phyloP scores from a whole-genome alignment of 2,797 vertebrate genomes.

The Margarornis squamiger region DNA sequence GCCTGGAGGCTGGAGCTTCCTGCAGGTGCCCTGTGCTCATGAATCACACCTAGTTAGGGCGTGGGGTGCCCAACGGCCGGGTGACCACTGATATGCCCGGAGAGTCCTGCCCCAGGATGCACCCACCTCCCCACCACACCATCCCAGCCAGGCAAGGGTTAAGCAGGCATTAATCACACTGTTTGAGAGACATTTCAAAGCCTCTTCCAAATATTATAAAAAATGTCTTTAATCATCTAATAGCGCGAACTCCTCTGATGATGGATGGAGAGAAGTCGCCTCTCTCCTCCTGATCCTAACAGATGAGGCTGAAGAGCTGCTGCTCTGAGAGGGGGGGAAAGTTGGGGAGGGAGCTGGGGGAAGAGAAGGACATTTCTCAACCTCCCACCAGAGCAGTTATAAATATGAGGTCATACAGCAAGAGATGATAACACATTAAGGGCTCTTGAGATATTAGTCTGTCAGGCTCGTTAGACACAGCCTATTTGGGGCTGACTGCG shows the following conservation, averaged over 20 bases:
- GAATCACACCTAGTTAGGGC: conserved; percentile 73
- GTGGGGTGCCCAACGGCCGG: conserved; percentile 2
- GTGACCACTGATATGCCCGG: fast-evolving
- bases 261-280: conserved; percentile 67
- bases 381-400: conserved; percentile 71
- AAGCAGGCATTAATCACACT: conserved; percentile 77
- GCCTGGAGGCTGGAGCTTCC: conserved; percentile 54
- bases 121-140: background rate
- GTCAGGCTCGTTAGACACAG: conserved; percentile 75
- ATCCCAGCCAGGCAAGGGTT: conserved; percentile 58
- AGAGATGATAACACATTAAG: conserved; percentile 77
- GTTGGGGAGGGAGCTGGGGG: background rate
- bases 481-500: conserved; percentile 75
- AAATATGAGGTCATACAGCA: conserved; percentile 77
- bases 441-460: conserved; percentile 78
- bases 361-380: conserved; percentile 71
- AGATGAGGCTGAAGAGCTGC: conserved; percentile 64
- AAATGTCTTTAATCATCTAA: conserved; percentile 77
- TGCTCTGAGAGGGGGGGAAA: background rate
- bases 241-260: conserved; percentile 57
- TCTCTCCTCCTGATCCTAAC: conserved; percentile 61
- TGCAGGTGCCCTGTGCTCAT: conserved; percentile 63
- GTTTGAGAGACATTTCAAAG: conserved; percentile 67
- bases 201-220: conserved; percentile 77
- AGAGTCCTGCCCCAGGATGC: background rate